Conservation (phyloP, 2,797 vertebrate genomes). For the Malurus leucopterus region DNA sequence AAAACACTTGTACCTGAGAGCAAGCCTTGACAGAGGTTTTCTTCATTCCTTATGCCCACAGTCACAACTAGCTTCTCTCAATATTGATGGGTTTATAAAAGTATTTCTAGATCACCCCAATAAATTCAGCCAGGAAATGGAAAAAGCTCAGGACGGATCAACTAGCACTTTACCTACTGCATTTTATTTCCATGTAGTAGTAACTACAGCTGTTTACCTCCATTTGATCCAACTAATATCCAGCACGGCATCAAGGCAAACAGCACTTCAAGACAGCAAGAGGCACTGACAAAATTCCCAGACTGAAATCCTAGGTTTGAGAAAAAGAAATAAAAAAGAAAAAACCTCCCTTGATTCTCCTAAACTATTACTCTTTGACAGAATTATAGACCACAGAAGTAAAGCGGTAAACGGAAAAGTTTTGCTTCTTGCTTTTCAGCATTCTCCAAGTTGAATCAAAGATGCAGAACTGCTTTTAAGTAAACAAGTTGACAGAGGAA, state of each 20-base stretch:
- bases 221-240: background rate
- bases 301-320: rapidly evolving
- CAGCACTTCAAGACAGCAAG: background rate
- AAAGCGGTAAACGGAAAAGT: background rate
- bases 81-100: background rate
- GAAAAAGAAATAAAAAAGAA: background rate
- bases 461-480: slow-evolving; percentile 42
- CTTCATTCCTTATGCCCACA: background rate
- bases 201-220: background rate
- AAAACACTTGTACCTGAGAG: background rate
- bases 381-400: background rate
- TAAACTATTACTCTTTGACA: background rate
- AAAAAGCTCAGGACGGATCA: background rate
- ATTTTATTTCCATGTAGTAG: background rate
- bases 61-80: background rate
- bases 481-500: slow-evolving; percentile 62
- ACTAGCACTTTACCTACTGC: background rate
- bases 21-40: background rate
- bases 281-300: background rate
- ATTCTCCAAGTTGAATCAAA: slow-evolving; percentile 46
- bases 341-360: background rate
- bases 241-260: background rate
- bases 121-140: background rate
- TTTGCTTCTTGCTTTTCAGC: slow-evolving; percentile 38
- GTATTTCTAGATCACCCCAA: background rate